Conservation (phyloP, 2,113 vertebrate genomes). For the Myiozetetes cayanensis region DNA sequence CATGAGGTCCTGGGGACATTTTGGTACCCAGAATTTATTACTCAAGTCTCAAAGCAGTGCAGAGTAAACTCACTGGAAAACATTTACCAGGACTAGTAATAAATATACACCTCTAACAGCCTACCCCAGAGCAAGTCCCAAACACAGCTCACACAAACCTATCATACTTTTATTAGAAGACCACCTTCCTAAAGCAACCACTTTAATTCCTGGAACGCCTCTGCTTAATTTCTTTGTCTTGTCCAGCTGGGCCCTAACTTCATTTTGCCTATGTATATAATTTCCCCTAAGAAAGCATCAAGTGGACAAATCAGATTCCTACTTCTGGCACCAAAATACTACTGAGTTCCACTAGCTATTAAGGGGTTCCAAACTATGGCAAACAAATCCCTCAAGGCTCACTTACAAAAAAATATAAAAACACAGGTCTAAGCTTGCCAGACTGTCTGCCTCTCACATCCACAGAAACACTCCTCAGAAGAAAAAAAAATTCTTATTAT, state of each 20-base stretch:
- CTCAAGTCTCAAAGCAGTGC: background rate
- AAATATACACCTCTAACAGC: background rate
- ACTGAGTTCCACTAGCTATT: background rate
- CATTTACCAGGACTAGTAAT: background rate
- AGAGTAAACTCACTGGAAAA: background rate
- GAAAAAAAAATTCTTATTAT: slow-evolving; percentile 9
- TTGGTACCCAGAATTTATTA: background rate
- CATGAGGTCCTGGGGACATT: background rate
- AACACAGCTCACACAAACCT: background rate
- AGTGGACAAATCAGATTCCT: background rate
- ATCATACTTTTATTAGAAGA: background rate
- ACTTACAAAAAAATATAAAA: background rate
- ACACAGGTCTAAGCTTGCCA: slow-evolving; percentile 37
- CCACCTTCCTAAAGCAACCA: background rate
- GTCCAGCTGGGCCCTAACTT: background rate
- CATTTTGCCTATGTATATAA: background rate
- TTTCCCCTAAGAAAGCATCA: background rate
- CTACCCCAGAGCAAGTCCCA: background rate
- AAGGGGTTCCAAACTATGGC: background rate
- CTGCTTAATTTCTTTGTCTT: background rate
- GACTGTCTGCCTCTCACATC: slow-evolving; percentile 5
- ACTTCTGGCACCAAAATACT: background rate
- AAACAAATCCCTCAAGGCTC: slow-evolving; percentile 19
- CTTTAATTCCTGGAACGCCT: background rate
- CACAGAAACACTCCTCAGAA: slow-evolving; percentile 7